phyloP scores from a whole-genome alignment of 1,140 invertebrate genomes.

The Paraescarpia echinospica region DNA sequence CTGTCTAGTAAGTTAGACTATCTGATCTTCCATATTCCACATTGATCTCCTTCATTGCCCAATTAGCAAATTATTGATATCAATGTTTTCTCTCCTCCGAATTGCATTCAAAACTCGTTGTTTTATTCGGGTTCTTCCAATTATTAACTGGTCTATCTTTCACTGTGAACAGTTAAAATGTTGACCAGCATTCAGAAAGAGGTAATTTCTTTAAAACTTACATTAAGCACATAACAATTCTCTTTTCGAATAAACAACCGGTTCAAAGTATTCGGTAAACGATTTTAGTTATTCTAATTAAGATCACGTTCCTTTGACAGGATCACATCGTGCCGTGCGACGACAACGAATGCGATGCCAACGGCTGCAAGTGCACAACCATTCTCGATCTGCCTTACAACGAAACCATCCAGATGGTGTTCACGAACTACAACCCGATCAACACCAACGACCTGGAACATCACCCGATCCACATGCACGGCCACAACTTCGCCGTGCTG shows the following conservation, averaged over 20 bases:
- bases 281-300: background rate
- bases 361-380: slow-evolving; percentile 20
- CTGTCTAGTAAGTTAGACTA: too few species aligned
- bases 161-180: background rate
- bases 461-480: slow-evolving; percentile 26
- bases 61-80: too few species aligned
- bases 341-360: background rate
- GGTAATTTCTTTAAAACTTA: background rate
- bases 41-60: too few species aligned
- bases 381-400: slow-evolving; percentile 11
- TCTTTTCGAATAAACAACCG: background rate
- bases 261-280: background rate
- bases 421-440: slow-evolving; percentile 1
- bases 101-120: too few species aligned
- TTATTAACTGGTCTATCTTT: background rate
- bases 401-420: slow-evolving; percentile 14
- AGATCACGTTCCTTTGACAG: background rate
- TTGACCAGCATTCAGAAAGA: background rate
- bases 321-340: slow-evolving; percentile 19
- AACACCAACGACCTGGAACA: background rate
- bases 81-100: too few species aligned
- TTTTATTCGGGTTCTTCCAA: too few species aligned
- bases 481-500: slow-evolving; percentile 23
- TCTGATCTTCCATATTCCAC: too few species aligned
- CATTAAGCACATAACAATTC: background rate